Evolutionary conservation across 2,888 invertebrate genomes (phyloP), one percentile per base, ranked within the genome.

Genomic region (Horisme vitalbata): DNA sequence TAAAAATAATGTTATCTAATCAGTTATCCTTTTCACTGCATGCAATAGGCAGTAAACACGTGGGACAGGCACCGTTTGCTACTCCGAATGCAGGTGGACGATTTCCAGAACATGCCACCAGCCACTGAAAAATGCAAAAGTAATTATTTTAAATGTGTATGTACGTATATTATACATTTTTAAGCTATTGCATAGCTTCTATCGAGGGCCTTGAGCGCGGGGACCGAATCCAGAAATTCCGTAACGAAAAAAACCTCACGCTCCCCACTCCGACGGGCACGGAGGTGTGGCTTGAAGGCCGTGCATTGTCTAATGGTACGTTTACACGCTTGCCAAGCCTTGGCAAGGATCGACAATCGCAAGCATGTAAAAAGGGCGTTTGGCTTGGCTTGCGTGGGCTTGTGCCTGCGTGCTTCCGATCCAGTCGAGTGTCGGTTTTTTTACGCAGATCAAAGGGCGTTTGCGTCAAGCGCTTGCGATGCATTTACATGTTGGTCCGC

Each of bases 81-180:
- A 85, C 80, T 30, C 85, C 84, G 49, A 86, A 85, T 0, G 78
- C 70, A n/a, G 84, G 81, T 3, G 73, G 73, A 0, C 82, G 72
- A 31, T 73, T 83, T 10, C 84, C 84, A 1, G 75, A 68, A 57
- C 75, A 75, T 0, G 80, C 74, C 27, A 86, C 73, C 38, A 88
- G 55, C 88, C 87, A 88, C 88, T 88, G 70, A 24, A 72, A 73
- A n/a, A n/a, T n/a, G n/a, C n/a, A n/a, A n/a, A n/a, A n/a, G n/a
- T n/a, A n/a, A n/a, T n/a, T n/a, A n/a, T n/a, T n/a, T n/a, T n/a
- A n/a, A n/a, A n/a, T n/a, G n/a, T n/a, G n/a, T n/a, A n/a, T n/a
- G n/a, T n/a, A n/a, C n/a, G n/a, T n/a, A n/a, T n/a, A 14, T 35
- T 11, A n/a, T n/a, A n/a, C n/a, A n/a, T n/a, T n/a, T n/a, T n/a